A percentile compares a stretch with the other conserved stretches of the same genome.
Evolutionary conservation across 1,140 invertebrate species (phyloP).

Genomic region (Cyphomyrmex costatus): DNA sequence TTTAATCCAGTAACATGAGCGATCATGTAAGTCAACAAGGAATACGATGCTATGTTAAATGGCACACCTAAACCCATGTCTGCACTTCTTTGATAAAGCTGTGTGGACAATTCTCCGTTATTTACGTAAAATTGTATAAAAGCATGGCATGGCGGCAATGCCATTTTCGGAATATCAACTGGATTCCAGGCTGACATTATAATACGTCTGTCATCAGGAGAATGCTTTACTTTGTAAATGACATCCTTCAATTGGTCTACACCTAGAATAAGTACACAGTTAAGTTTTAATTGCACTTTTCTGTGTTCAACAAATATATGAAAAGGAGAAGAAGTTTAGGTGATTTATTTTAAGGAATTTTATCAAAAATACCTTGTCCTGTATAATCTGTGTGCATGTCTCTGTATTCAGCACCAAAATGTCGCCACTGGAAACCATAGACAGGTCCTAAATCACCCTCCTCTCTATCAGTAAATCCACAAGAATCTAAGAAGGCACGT

Average conservation of each 20-base stretch:
- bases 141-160: constrained; percentile 98
- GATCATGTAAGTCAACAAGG: constrained; percentile 98
- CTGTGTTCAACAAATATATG: background rate
- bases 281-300: constrained; percentile 7
- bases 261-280: constrained; percentile 85
- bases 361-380: constrained; percentile 90
- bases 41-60: constrained; percentile 99
- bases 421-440: constrained; percentile 99
- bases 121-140: constrained; percentile 98
- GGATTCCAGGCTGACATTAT: constrained; percentile 99
- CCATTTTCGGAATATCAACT: constrained; percentile 96
- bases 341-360: constrained; percentile 79
- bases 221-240: constrained; percentile 94
- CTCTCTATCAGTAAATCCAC: constrained; percentile 94
- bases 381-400: constrained; percentile 95
- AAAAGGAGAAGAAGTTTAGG: background rate
- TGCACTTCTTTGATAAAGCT: constrained; percentile 98
- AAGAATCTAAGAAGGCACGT: constrained; percentile 95
- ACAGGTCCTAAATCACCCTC: constrained; percentile 99
- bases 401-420: constrained; percentile 97
- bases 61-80: constrained; percentile 99
- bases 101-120: constrained; percentile 94
- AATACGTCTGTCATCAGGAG: constrained; percentile 95
- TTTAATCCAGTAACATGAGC: constrained; percentile 97
- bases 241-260: constrained; percentile 96